Conservation (phyloP, 2,113 vertebrate genomes). For the Tichodroma muraria region DNA sequence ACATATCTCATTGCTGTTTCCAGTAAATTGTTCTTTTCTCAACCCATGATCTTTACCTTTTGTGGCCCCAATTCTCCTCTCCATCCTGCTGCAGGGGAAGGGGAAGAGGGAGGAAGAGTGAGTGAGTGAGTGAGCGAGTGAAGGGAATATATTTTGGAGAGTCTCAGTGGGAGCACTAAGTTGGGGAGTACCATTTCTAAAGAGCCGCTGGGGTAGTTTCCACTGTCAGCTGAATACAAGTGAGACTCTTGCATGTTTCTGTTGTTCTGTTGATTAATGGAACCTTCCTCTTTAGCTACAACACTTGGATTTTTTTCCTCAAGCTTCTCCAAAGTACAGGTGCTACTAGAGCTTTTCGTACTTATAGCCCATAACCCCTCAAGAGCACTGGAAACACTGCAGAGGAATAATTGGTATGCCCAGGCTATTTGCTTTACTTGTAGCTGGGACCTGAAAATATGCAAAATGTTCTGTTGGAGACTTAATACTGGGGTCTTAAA, state of each 20-base stretch:
- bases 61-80: not conserved
- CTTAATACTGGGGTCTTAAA: not conserved
- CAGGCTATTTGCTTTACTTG: not conserved
- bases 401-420: not conserved
- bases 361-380: not conserved
- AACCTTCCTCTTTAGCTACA: not conserved
- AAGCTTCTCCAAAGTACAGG: not conserved
- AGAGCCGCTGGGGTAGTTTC: not conserved
- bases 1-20: not conserved
- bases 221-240: not conserved
- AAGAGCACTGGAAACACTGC: not conserved
- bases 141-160: not conserved
- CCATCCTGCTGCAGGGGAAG: not conserved
- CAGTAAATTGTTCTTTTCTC: not conserved
- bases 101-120: not conserved
- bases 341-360: not conserved
- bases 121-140: not conserved
- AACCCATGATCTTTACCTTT: not conserved
- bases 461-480: not conserved
- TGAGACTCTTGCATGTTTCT: not conserved
- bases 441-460: not conserved
- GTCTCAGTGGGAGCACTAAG: not conserved
- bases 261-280: not conserved
- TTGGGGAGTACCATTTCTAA: not conserved
- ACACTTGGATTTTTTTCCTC: not conserved